phyloP scores from a whole-genome alignment of 2,113 vertebrate species.

The Oostethus manadensis region DNA sequence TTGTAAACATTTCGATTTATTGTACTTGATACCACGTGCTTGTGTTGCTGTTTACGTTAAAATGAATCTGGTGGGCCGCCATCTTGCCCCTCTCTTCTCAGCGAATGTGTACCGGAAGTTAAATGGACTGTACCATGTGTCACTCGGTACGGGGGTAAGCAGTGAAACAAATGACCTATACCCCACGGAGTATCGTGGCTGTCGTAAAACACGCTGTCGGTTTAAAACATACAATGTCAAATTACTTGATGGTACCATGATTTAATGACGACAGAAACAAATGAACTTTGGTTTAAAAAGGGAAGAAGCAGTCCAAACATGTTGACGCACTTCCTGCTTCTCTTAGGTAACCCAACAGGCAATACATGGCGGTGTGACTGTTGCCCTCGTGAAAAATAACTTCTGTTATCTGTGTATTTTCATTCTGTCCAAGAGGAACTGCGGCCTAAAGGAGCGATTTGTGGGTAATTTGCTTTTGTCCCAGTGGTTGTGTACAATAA shows the following conservation, averaged over 20 bases:
- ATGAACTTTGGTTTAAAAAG: neutral
- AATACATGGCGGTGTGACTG: conserved; percentile 13
- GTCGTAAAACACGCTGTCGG: too few relatives aligned
- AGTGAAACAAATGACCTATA: too few relatives aligned
- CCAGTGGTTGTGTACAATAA: conserved; percentile 17
- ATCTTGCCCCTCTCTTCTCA: too few relatives aligned
- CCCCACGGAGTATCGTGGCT: too few relatives aligned
- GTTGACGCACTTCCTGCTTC: conserved; percentile 63
- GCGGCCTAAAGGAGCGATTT: neutral
- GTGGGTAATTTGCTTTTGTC: neutral
- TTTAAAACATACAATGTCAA: too few relatives aligned
- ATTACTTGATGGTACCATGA: accelerated
- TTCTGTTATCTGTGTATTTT: neutral
- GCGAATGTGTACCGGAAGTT: too few relatives aligned
- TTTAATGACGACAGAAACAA: neutral
- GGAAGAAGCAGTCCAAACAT: conserved; percentile 15
- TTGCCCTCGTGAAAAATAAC: conserved; percentile 39
- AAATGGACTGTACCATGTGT: too few relatives aligned
- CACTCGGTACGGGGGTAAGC: too few relatives aligned
- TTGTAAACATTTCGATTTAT: too few relatives aligned
- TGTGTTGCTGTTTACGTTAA: too few relatives aligned
- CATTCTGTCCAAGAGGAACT: neutral
- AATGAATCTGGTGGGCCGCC: too few relatives aligned
- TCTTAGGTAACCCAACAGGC: conserved; percentile 41
- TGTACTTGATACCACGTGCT: too few relatives aligned